A percentile compares a stretch with the other conserved stretches of the same genome.
These are phyloP conservation scores for Ophion obscuratus DNA, from an alignment of 2,888 invertebrate species.

Conservation along the genomic window DNA sequence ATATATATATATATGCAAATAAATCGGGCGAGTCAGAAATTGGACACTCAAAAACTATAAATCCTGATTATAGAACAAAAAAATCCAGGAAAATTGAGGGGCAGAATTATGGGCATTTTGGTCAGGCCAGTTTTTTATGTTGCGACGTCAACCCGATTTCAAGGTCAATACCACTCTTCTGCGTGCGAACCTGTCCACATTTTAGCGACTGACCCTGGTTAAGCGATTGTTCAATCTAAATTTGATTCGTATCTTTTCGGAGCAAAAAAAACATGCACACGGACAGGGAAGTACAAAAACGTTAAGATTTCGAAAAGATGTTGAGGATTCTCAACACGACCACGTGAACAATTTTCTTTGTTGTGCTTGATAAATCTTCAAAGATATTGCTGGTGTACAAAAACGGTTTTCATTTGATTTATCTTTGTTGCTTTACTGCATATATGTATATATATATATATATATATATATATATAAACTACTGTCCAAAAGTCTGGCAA, in stretches of 20 bases:
- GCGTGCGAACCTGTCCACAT: not conserved
- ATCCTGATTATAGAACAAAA: not conserved
- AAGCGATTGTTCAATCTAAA: too few relatives aligned
- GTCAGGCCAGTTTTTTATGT: not conserved
- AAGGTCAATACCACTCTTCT: not conserved
- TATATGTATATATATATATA: too few relatives aligned
- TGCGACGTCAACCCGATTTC: not conserved
- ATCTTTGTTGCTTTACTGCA: not conserved
- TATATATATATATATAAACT: too few relatives aligned
- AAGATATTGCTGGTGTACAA: not conserved
- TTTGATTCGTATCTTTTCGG: too few relatives aligned
- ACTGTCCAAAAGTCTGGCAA: too few relatives aligned
- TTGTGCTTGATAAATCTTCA: too few relatives aligned
- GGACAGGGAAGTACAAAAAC: not conserved
- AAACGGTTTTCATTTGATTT: not conserved
- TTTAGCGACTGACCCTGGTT: too few relatives aligned
- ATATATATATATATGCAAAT: not conserved
- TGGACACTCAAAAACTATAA: not conserved
- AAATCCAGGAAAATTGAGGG: not conserved
- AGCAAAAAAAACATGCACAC: not conserved
- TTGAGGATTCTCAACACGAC: not conserved
- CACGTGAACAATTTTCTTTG: not conserved
- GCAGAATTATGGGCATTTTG: not conserved
- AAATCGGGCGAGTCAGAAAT: not conserved
- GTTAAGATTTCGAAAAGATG: not conserved